A percentile compares a stretch with the other conserved stretches of the same genome.
These are phyloP conservation scores for Trichogramma dendrolimi DNA, from an alignment of 2,888 invertebrate species.

Conservation along the genomic window DNA sequence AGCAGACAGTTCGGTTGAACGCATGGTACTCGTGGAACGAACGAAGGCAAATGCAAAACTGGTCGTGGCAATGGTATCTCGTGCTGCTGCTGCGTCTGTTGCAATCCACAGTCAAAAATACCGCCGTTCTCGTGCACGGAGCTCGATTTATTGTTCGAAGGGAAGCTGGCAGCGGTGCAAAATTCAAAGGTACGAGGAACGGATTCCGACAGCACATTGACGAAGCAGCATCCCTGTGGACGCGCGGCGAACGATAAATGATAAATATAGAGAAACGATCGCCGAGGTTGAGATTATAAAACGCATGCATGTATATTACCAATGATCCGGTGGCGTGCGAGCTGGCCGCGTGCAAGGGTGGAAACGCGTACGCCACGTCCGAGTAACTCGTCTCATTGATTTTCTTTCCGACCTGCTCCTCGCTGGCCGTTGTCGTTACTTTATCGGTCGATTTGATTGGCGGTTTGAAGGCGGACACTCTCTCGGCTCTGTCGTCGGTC, in stretches of 20 bases:
- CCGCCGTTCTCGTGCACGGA: too few relatives aligned
- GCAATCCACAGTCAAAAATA: conserved; percentile 30
- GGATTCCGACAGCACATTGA: conserved; percentile 45
- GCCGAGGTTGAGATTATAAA: too few relatives aligned
- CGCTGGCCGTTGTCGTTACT: conserved; percentile 17
- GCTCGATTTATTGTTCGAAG: too few relatives aligned
- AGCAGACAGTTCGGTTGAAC: conserved; percentile 48
- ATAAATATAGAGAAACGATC: too few relatives aligned
- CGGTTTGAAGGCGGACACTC: conserved; percentile 33
- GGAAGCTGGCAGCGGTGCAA: conserved; percentile 18
- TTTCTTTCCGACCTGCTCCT: not conserved
- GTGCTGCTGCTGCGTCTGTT: conserved; percentile 38
- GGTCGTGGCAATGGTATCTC: conserved; percentile 28
- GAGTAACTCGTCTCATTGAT: not conserved
- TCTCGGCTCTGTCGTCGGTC: conserved; percentile 27
- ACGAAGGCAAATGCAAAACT: conserved; percentile 41
- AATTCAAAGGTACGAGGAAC: conserved; percentile 34
- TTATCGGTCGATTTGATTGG: conserved; percentile 19
- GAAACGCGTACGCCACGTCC: conserved; percentile 3
- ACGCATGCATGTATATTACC: conserved; percentile 1
- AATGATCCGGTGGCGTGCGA: conserved; percentile 40
- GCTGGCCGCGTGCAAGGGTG: conserved; percentile 39
- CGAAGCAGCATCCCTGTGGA: conserved; percentile 34
- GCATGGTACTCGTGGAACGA: conserved; percentile 46
- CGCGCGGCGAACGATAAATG: too few relatives aligned